These are phyloP conservation scores for Mythimna albipuncta DNA, from an alignment of 2,888 invertebrate genomes.

Conservation along the genomic window DNA sequence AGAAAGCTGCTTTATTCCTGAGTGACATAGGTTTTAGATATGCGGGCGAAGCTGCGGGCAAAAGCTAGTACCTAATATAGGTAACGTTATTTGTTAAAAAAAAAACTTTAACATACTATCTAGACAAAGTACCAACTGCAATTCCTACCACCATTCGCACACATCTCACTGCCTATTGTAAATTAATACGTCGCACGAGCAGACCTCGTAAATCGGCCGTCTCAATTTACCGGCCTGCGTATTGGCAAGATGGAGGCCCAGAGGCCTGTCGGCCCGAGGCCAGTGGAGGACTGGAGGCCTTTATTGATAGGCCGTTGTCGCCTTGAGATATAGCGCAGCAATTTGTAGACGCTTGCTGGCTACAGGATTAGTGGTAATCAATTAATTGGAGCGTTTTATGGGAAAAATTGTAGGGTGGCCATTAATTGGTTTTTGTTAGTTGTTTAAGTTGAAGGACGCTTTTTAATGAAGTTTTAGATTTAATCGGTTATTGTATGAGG, in stretches of 20 bases:
- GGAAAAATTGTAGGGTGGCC: conserved; percentile 12
- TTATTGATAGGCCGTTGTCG: conserved; percentile 88
- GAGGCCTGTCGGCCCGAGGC: conserved; percentile 29
- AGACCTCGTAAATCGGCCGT: conserved; percentile 74
- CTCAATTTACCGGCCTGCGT: conserved; percentile 75
- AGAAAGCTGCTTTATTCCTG: no score
- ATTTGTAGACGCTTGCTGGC: conserved; percentile 74
- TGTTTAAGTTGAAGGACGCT: neutral
- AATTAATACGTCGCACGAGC: conserved; percentile 55
- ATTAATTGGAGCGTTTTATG: conserved; percentile 62
- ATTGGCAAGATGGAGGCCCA: conserved; percentile 71
- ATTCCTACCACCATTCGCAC: conserved; percentile 16
- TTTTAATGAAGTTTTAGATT: no score
- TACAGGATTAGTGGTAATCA: conserved; percentile 70
- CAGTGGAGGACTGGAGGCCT: conserved; percentile 61
- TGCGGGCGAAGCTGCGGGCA: no score
- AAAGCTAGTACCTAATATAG: no score
- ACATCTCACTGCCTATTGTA: conserved; percentile 51
- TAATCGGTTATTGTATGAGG: neutral
- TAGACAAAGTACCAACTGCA: conserved; percentile 7
- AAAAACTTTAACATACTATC: no score
- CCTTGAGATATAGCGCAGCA: conserved; percentile 82
- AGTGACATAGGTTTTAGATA: no score
- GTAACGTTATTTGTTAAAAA: no score
- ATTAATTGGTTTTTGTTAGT: conserved; percentile 24